Evolutionary conservation across 1,140 invertebrate species (phyloP), one percentile per base, ranked within the genome.

Genomic region (Heliothis subflexa): DNA sequence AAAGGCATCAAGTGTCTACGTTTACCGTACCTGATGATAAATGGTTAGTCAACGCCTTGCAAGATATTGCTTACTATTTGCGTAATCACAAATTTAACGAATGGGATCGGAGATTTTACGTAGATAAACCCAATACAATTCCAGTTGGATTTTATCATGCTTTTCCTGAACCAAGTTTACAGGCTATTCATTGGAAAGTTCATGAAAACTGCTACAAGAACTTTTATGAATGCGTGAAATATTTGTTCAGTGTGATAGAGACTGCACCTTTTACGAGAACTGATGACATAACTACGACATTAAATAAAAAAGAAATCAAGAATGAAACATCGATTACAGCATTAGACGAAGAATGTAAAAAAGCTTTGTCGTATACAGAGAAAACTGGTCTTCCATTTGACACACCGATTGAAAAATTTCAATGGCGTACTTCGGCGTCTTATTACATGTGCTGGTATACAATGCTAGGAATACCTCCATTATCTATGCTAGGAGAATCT

Each of bases 371-470:
- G 18, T 87, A 91, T 28, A 95, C 96, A 82, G 88, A 94, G 72
- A 88, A 86, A 47, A 85, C 86, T 18, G 91, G 91, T 18, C 78
- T 90, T 68, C 96, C 96, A 0, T 96, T 96, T 89, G 91, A 95
- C 80, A 95, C 95, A 78, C 91, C 94, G 49, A 84, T 95, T 70
- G 95, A 96, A 79, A 91, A 95, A 78, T 96, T 96, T 81, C 95
- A 95, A 83, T 97, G 96, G 96, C 88, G 95, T 33, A 95, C 94
- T 0, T 95, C 95, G 3, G 96, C 96, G 1, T 95, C 95, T 82
- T 97, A 96, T 88, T 97, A 95, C 86, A 96, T 97, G 96, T 97
- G 96, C 82, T 96, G 95, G 95, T 93, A 95, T 84, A 96, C 96
- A 54, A 96, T 97, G 95, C 89, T 95, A 18, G 94, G 94, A 71